Base-by-base conservation (phyloP, 1,140 invertebrate species). In the Cyrtorhinus lividipennis region DNA sequence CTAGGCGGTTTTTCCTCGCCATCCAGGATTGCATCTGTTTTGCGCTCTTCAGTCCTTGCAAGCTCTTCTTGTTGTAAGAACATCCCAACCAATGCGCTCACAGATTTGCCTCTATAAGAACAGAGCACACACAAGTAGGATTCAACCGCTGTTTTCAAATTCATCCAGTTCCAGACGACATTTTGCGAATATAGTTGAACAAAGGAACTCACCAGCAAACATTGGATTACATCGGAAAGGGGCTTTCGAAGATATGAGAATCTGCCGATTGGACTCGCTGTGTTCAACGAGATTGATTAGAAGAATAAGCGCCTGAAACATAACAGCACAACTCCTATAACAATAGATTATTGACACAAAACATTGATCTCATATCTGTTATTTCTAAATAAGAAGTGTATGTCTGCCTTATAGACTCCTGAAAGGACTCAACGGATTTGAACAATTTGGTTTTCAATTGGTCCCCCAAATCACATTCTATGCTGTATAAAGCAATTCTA, bases 261-360 rank as follows among this genome's bases (percentile, higher is more conserved):
- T 72, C 68, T 81, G 78, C 45, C 92, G 84, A 73, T 95, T 96
- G 8, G 78, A 75, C 48, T 84, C 80, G 72, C 90, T 90, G 73
- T 94, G 86, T 74, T 96, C 93, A 56, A 93, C 88, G 67, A 97
- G 74, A 76, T 96, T 97, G 64, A 95, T 93, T 59, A 96, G 76
- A 62, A 96, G 75, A 72, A 92, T 86, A 44, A 95, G 78, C 58
- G 90, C 83, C 88, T 92, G 73, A 63, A 70, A 75, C 10, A 53
- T 20, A 53, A 3, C 5, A 53, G 48, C 8, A 22, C 5, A 38
- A 38, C 30, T 5, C 15, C 30, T 38, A 15, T 15, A 38, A 38
- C 5, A 15, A 38, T 5, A 15, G 30, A 38, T 5, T 38, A 38
- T 5, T 38, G 30, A 15, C 30, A 38, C 30, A 38, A 8, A 38